Base-by-base conservation (phyloP, 2,113 vertebrate genomes). In the Vidua macroura region DNA sequence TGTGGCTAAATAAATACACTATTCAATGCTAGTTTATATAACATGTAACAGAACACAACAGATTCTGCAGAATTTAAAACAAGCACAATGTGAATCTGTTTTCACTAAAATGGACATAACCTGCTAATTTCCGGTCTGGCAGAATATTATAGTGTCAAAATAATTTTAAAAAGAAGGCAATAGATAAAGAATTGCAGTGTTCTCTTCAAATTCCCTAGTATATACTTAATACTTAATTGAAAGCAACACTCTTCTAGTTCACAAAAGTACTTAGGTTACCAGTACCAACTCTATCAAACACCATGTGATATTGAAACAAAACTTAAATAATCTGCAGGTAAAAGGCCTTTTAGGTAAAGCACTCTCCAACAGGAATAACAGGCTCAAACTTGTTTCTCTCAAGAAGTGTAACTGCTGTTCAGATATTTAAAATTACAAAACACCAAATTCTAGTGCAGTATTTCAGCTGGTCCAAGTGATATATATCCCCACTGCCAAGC, bases 1-100 rank as follows among this genome's bases (percentile, higher is more conserved):
- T 27, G 70, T 46, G 74, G 81, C 69, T 86, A 68, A 84, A 83
- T 66, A 90, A 92, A 89, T 59, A 90, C 13, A 90, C 80, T 43
- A 52, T 33, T 67, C 68, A 58, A 25, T 66, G 59, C 39, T 95
- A 66, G 62, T 27, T 94, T 91, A 90, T 70, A 15, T 80, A 94
- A 95, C 27, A 24, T 44, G 46, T 24, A 75, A 49, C 31, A 68
- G 58, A 68, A 93, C 92, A 75, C 58, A 95, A 83, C 80, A 93
- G 86, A 96, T 81, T 80, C 83, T 92, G 75, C 52, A 69, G 90
- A 96, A 81, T 58, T 25, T 58, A 43, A 90, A 92, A 58, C 44
- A 56, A 10, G 49, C 39, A 85, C 70, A 81, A 17, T 46, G 39
- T 59, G 41, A 73, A 92, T 84, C 3, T 63, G 35, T 87, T 72